Evolutionary conservation across 2,797 vertebrate genomes (phyloP), one percentile per base, ranked within the genome.

Genomic region (Premnoplex brunnescens): DNA sequence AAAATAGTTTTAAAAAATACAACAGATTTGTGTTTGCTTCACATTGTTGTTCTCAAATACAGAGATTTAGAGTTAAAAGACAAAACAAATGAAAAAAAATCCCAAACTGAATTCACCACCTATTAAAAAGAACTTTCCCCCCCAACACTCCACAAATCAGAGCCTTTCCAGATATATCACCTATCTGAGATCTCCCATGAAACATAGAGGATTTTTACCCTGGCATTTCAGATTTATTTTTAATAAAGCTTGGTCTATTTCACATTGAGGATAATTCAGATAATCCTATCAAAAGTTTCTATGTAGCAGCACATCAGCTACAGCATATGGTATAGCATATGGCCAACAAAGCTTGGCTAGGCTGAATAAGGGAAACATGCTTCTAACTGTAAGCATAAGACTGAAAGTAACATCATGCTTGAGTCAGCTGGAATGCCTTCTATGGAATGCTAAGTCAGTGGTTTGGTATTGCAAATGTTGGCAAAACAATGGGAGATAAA

Each of bases 1-100:
- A 88, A 96, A 97, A 97, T 36, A 87, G 68, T 82, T 97, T 78
- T 83, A 1, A 91, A 89, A 95, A 95, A 92, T 58, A 85, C 87
- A 96, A 96, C 56, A 85, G 73, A 86, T 95, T 91, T 96, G 46
- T 83, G 46, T 96, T 92, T 82, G 49, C 82, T 93, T 96, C 76
- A 91, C 86, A 90, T 51, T 7, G 36, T 91, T 84, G n/a, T 92
- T 96, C 74, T 74, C 34, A 44, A 93, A 94, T 64, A 64, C 74
- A 66, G 84, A 64, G 51, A 92, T 55, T 85, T 83, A 88, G 85
- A 87, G 39, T 85, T 80, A 56, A 82, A 91, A 84, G 67, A 9
- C 37, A 81, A 82, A 59, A 59, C 7, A 74, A 79, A 96, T 17
- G 12, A n/a, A 85, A 73, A 78, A 71, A 63, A 32, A 8, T n/a